A percentile compares a stretch with the other conserved stretches of the same genome.
These are phyloP conservation scores for Phengaris alcon DNA, from an alignment of 2,888 invertebrate genomes.

Conservation along the genomic window DNA sequence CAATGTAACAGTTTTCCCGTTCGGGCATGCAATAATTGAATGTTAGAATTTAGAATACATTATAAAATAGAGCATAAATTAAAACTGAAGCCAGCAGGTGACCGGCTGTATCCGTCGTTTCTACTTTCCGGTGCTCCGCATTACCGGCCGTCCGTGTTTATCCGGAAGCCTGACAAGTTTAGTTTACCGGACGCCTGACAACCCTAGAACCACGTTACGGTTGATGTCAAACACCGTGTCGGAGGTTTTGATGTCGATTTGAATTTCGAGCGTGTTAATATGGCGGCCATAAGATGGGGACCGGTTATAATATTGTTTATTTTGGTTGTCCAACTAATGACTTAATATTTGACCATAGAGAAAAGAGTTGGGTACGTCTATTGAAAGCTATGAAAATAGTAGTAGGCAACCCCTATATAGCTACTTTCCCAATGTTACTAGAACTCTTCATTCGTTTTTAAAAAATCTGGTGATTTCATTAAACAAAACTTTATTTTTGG, in stretches of 20 bases:
- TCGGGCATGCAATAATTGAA: too few species aligned
- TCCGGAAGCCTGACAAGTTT: too few species aligned
- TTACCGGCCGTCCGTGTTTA: background rate
- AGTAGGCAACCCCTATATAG: too few species aligned
- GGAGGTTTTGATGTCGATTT: conserved; percentile 17
- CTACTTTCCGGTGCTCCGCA: background rate
- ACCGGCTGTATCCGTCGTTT: too few species aligned
- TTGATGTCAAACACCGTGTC: conserved; percentile 5
- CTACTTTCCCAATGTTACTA: background rate
- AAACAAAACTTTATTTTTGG: background rate
- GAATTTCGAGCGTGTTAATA: conserved; percentile 20
- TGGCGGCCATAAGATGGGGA: background rate
- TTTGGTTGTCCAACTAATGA: conserved; percentile 14
- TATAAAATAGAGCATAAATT: too few species aligned
- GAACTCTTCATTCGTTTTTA: background rate
- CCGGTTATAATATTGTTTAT: conserved; percentile 15
- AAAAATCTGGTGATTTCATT: background rate
- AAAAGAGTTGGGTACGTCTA: background rate
- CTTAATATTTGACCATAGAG: conserved; percentile 2
- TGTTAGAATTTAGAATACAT: too few species aligned
- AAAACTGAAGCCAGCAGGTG: too few species aligned
- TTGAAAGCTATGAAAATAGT: background rate
- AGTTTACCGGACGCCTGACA: background rate
- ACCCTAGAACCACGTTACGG: background rate
- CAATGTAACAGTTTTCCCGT: too few species aligned